Evolutionary conservation across 2,113 vertebrate genomes (phyloP), one percentile per base, ranked within the genome.

Genomic region (Myanophis thanlyinensis): DNA sequence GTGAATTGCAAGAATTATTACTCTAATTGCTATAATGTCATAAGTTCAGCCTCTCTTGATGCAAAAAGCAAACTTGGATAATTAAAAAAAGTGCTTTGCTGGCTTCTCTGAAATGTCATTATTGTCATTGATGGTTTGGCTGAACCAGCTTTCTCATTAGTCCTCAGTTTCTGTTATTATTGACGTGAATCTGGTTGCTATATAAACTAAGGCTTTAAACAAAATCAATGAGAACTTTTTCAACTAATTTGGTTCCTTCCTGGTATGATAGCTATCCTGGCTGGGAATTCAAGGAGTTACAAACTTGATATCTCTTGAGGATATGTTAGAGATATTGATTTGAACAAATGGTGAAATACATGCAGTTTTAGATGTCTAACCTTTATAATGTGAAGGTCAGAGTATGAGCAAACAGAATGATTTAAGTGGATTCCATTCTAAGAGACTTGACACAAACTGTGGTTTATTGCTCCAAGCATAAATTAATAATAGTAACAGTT

Each of bases 171-270:
- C 85, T 67, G 25, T 0, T 12, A 18, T 53, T 94, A 40, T 35
- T 92, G 85, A 51, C 5, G 48, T 47, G 87, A 87, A 4, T 80
- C 67, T 9, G 87, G 85, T 13, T 89, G 51, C 11, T 62, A 47
- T 53, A 51, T 27, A 49, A 44, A 80, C 23, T 0, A 0, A 54
- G 0, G 25, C 73, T 86, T 47, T 85, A 7, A 47, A 18, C 84
- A 93, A 94, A 22, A 48, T 52, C 30, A 35, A 6, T 89, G 7
- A 0, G n/a, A 93, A 52, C 90, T 62, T 89, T 89, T 84, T n/a
- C 46, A 89, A 15, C 23, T 46, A 59, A 56, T 56, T 56, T 89
- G 88, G 12, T 44, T 54, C 5, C 7, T 1, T n/a, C 23, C 93
- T 46, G 35, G 35, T 80, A 80, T 44, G 73, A 44, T 22, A 80